A percentile compares a stretch with the other conserved stretches of the same genome.
Conservation (phyloP, 2,113 vertebrate genomes). For the Cottus gobio region DNA sequence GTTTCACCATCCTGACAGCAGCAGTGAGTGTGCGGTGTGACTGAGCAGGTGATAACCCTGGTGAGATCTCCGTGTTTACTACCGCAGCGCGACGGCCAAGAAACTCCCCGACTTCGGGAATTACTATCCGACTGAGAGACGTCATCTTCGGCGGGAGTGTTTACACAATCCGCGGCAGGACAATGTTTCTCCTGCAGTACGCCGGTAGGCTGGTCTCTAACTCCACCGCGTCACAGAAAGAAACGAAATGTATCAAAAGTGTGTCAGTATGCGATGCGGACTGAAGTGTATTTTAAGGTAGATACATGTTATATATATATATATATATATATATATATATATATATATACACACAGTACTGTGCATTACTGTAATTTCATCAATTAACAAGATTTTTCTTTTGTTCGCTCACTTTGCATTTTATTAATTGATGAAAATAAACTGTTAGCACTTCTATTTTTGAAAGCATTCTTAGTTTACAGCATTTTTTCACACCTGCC, state of each 20-base stretch:
- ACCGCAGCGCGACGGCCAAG: too few species aligned
- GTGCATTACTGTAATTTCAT: too few species aligned
- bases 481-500: too few species aligned
- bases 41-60: not conserved
- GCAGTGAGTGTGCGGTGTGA: not conserved
- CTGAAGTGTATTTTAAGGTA: not conserved
- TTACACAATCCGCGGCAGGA: not conserved
- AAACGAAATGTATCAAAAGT: not conserved
- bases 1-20: not conserved
- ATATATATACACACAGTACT: too few species aligned
- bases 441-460: too few species aligned
- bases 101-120: not conserved
- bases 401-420: too few species aligned
- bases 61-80: not conserved
- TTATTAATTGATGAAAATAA: too few species aligned
- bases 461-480: too few species aligned
- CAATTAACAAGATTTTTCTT: too few species aligned
- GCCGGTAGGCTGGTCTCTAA: constrained; percentile 6
- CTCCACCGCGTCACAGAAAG: constrained; percentile 8
- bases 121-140: not conserved
- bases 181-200: constrained; percentile 35
- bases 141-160: not conserved
- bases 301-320: too few species aligned
- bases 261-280: not conserved
- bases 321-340: too few species aligned